Evolutionary conservation across 2,797 vertebrate species (phyloP).

Genomic region (Nyctibius grandis): DNA sequence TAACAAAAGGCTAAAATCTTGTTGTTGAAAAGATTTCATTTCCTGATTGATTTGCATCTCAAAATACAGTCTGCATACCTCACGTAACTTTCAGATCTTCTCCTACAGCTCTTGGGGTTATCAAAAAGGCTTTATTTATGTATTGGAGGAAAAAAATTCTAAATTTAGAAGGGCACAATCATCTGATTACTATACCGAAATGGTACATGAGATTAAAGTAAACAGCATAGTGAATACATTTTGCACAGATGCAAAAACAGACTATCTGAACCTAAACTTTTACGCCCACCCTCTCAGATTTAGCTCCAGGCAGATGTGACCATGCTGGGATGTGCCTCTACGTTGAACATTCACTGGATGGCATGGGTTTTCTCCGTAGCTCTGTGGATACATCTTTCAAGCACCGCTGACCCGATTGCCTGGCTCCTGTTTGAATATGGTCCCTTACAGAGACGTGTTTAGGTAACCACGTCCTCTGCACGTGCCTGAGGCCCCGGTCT

Average conservation of each 20-base stretch:
- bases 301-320: background rate
- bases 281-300: background rate
- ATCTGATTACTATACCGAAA: background rate
- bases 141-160: background rate
- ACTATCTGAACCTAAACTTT: background rate
- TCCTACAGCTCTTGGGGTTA: background rate
- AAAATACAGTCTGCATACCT: background rate
- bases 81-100: background rate
- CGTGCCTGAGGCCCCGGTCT: background rate
- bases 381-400: background rate
- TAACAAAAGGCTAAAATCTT: background rate
- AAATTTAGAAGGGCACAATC: background rate
- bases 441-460: background rate
- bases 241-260: background rate
- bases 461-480: background rate
- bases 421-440: fast-evolving
- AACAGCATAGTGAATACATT: background rate
- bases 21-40: background rate
- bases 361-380: background rate
- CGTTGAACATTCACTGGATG: background rate
- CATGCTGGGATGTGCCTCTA: background rate
- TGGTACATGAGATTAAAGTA: background rate
- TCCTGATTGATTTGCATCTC: background rate
- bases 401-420: background rate
- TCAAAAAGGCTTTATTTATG: background rate